Conservation (phyloP, 1,140 invertebrate genomes). For the Aphidius gifuensis region DNA sequence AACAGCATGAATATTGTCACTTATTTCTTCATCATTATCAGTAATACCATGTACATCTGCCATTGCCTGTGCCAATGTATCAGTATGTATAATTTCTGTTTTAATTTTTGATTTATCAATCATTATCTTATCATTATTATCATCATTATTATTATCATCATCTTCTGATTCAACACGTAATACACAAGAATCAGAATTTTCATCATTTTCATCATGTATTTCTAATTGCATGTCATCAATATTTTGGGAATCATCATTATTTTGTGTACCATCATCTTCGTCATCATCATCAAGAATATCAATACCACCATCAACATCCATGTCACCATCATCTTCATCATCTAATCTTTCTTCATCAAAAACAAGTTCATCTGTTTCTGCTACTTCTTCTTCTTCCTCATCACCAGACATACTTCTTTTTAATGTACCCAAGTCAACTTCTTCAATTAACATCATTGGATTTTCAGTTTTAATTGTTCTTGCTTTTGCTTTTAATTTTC, state of each 20-base stretch:
- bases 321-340: slow-evolving; percentile 11
- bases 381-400: slow-evolving; percentile 32
- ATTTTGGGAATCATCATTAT: neutral
- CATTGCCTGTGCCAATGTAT: slow-evolving; percentile 44
- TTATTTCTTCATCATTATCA: slow-evolving; percentile 29
- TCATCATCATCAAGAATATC: neutral
- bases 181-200: too few relatives aligned
- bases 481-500: neutral
- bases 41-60: slow-evolving; percentile 42
- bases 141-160: too few relatives aligned
- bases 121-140: slow-evolving; percentile 27
- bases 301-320: slow-evolving; percentile 19
- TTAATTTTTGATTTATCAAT: slow-evolving; percentile 26
- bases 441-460: neutral
- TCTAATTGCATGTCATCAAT: slow-evolving; percentile 34
- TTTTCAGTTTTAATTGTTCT: neutral
- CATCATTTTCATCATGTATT: slow-evolving; percentile 24
- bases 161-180: too few relatives aligned
- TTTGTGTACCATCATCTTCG: too few relatives aligned
- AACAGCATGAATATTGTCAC: slow-evolving; percentile 34
- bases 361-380: slow-evolving; percentile 27
- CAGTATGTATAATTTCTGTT: slow-evolving; percentile 16
- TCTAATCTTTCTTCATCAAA: slow-evolving; percentile 41
- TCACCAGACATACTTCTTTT: neutral
- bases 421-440: neutral